Conservation (phyloP, 92 coral and sea anemone species). For the Porites divaricata region DNA sequence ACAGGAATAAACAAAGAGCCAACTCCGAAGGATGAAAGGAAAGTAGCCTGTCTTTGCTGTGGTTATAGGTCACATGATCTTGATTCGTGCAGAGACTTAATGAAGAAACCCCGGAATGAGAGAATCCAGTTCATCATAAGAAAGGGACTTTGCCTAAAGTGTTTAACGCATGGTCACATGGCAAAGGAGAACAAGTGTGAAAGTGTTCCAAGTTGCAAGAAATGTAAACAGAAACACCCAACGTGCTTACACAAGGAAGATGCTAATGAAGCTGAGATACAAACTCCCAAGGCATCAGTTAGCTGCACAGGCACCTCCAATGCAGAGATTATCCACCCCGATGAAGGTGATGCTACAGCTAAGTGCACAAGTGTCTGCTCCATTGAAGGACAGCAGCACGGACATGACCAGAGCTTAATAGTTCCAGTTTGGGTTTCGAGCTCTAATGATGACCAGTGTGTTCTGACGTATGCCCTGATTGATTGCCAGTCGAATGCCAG, state of each 20-base stretch:
- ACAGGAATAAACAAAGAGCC: no score
- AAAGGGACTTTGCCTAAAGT: no score
- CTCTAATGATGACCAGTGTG: constrained; percentile 17
- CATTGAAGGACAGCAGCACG: constrained; percentile 51
- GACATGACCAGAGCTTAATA: constrained; percentile 53
- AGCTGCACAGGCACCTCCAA: constrained; percentile 8
- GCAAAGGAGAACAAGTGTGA: constrained; percentile 55
- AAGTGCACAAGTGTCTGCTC: constrained; percentile 32
- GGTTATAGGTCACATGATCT: no score
- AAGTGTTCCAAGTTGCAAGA: constrained; percentile 35
- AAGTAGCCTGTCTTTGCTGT: no score
- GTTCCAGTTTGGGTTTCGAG: constrained; percentile 55
- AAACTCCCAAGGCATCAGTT: constrained; percentile 2
- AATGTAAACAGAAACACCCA: constrained; percentile 48
- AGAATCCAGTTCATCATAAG: no score
- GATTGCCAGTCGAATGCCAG: constrained; percentile 69
- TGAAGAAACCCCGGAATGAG: no score
- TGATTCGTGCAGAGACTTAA: no score
- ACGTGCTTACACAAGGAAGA: constrained; percentile 52
- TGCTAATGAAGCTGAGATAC: neutral
- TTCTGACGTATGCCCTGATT: constrained; percentile 60
- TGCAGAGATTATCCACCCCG: neutral
- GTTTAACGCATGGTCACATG: constrained; percentile 58
- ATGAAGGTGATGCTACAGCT: neutral
- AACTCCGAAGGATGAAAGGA: no score